These are phyloP conservation scores for Apolygus lucorum DNA, from an alignment of 1,140 invertebrate genomes.

Conservation along the genomic window DNA sequence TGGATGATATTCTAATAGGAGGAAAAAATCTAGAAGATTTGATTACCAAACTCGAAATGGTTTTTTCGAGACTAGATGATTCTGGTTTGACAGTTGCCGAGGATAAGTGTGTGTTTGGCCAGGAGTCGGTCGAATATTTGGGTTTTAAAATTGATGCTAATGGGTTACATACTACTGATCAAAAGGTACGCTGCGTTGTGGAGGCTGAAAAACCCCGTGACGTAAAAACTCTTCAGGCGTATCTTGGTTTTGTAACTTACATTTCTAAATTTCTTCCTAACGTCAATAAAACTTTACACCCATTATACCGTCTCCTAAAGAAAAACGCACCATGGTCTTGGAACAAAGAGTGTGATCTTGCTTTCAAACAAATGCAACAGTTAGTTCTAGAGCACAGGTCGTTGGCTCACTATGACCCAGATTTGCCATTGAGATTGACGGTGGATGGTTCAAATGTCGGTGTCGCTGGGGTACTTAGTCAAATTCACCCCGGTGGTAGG, in stretches of 20 bases:
- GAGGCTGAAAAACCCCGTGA: constrained; percentile 2
- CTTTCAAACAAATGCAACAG: not conserved
- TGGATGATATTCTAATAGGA: constrained; percentile 19
- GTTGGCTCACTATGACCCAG: not conserved
- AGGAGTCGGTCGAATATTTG: constrained; percentile 8
- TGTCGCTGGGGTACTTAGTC: not conserved
- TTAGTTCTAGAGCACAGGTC: not conserved
- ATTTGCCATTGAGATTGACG: not conserved
- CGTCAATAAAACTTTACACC: not conserved
- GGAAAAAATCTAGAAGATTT: not conserved
- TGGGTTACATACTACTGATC: not conserved
- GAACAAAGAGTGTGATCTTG: not conserved
- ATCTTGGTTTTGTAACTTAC: constrained; percentile 13
- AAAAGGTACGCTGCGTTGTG: not conserved
- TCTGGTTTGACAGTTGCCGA: not conserved
- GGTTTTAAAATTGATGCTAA: constrained; percentile 1
- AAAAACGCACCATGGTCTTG: not conserved
- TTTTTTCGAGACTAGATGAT: constrained; percentile 21
- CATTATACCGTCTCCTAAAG: not conserved
- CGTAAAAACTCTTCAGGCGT: constrained; percentile 12
- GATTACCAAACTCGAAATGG: not conserved
- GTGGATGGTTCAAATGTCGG: not conserved
- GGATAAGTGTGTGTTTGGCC: not conserved
- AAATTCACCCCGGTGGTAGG: not conserved
- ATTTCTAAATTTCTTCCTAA: not conserved